Base-by-base conservation (phyloP, 2,797 vertebrate species). In the Ctenopoma multispine region DNA sequence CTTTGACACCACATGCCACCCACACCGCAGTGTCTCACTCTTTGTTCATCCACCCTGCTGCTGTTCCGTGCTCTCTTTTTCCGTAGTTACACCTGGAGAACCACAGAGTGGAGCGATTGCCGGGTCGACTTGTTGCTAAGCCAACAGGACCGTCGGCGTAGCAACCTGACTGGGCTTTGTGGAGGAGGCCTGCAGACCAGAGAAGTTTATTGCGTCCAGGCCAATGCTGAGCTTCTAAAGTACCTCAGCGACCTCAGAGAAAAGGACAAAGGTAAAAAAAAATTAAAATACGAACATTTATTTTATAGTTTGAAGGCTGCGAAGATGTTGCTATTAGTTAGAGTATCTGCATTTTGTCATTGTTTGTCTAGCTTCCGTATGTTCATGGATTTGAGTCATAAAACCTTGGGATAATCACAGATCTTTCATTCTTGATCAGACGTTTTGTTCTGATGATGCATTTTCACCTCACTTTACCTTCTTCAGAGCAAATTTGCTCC, bases 41-140 rank as follows among this genome's bases (percentile, higher is more conserved):
- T 44, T 34, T 27, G 8, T 31, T 15, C 27, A 0, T 62, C 36
- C 27, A 23, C 47, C 31, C 46, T 34, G 31, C 38, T 47, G 18
- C 43, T 61, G 14, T 18, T 29, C 18, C 21, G 10, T 14, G 36
- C 36, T 23, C 20, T 7, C 44, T 27, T 5, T 59, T 18, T 44
- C 55, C 46, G 69, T 57, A 99, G 97, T 65, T 97, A 96, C 21
- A 92, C 93, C 31, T 99, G 97, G 97, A 94, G 95, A 70, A 95
- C 94, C 54, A 96, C 96, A 0, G 97, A 98, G 82, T 99, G 97
- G 97, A 96, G 94, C 0, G 97, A 99, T 65, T 99, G 97, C 68
- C 94, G 96, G 0, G 95, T 97, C 0, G 97, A 98, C 80, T 84
- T 93, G 31, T 89, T 99, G 83, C 96, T 99, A 2, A 96, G 95